These are phyloP conservation scores for Elephas maximus DNA, from an alignment of 2,113 vertebrate genomes.

Conservation along the genomic window DNA sequence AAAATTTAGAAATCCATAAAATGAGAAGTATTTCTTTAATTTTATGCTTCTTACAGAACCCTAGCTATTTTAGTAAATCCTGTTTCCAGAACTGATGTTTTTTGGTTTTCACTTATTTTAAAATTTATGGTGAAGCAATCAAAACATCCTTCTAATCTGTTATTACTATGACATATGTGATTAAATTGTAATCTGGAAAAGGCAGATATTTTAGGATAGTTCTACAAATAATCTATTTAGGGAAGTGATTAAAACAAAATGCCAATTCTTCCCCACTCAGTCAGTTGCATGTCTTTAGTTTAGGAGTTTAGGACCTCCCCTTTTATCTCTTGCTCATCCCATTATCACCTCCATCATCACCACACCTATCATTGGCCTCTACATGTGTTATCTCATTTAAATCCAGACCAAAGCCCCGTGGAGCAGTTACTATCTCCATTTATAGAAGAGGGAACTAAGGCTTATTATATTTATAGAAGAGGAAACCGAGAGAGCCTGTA, in stretches of 20 bases:
- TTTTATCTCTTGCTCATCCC: background rate
- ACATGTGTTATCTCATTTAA: no score
- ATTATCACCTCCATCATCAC: accelerated
- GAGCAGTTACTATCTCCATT: background rate
- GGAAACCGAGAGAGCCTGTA: background rate
- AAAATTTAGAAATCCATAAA: conserved; percentile 32
- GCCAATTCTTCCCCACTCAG: background rate
- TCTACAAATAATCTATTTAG: background rate
- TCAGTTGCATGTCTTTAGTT: background rate
- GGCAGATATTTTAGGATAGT: background rate
- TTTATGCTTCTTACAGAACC: background rate
- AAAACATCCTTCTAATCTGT: background rate
- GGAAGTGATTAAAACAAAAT: background rate
- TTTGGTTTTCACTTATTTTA: background rate
- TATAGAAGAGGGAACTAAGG: background rate
- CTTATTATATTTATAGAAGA: background rate
- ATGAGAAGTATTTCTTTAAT: background rate
- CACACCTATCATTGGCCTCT: background rate
- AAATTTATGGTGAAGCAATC: background rate
- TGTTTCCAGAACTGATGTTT: background rate
- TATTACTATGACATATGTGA: background rate
- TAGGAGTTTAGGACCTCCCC: no score
- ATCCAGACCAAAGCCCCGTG: background rate
- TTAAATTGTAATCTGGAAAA: background rate
- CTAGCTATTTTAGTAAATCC: background rate